Evolutionary conservation across 1,140 invertebrate species (phyloP), one percentile per base, ranked within the genome.

Genomic region (Drosophila varians): DNA sequence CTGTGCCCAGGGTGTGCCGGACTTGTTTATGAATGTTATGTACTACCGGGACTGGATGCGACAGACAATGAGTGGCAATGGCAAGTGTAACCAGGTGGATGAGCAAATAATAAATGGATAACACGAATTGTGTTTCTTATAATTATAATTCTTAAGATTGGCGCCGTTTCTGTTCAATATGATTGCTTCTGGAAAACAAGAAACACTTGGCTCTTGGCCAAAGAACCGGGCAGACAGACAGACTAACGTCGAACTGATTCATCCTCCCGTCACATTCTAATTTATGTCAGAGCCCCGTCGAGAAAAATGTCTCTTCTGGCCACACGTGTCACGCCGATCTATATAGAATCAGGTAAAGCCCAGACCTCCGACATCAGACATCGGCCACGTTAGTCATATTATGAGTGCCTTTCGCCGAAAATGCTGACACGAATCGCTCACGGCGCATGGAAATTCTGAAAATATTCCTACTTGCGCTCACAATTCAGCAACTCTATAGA

Each of bases 1-100:
- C 14, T 93, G 93, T 74, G 93, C 92, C n/a, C 64, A 69, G 26
- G 92, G 91, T 23, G 91, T 92, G 38, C 93, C 93, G 3, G 93
- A 93, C 66, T 90, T 93, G 2, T 93, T 92, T 46, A 92, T 92
- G 18, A 76, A 82, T 45, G 42, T 92, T 18, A 66, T 72, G n/a
- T 90, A 89, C 68, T 92, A 92, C 49, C 55, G 74, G 1, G 90
- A 92, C 36, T 90, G 89, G 89, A 74, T 90, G 16, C 36, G 89
- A 4, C 86, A 80, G 48, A 72, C 73, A 54, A 88, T 69, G 14
- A 68, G 53, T 12, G 79, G 70, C 14, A 80, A 89, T 40, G 42
- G 26, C 14, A 80, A 47, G 18, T 89, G 84, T 51, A 19, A 11
- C 1, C 65, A 60, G 4, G 54, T 71, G 26, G 21, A 49, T 1